phyloP scores from a whole-genome alignment of 2,113 vertebrate genomes.

The Rhinolophus sinicus region DNA sequence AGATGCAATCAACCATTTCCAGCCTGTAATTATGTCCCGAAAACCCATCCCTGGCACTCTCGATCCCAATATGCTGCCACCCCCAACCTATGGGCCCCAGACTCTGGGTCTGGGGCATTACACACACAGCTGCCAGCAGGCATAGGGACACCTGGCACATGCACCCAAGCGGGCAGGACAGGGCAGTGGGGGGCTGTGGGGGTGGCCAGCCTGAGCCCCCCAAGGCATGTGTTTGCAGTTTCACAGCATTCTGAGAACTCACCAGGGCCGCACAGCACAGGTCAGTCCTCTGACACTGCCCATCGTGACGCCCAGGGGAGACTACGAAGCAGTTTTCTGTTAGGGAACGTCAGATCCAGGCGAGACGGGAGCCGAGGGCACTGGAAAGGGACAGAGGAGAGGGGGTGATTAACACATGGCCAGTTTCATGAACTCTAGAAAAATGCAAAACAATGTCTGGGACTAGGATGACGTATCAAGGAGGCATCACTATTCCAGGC shows the following conservation, averaged over 20 bases:
- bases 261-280: not conserved
- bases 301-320: fast-evolving
- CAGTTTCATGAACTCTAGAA: not conserved
- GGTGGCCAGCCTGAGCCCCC: not conserved
- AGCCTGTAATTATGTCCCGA: fast-evolving
- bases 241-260: not conserved
- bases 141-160: fast-evolving
- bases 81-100: fast-evolving
- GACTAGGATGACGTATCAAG: fast-evolving
- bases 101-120: not conserved
- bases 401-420: not conserved
- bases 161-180: not conserved
- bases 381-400: slow-evolving; percentile 24
- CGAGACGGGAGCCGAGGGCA: not conserved
- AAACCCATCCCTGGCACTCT: not conserved
- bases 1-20: fast-evolving
- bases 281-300: not conserved
- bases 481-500: no score
- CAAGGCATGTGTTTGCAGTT: fast-evolving
- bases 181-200: fast-evolving
- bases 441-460: not conserved
- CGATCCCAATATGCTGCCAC: fast-evolving
- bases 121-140: no score
- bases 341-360: not conserved
- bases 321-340: fast-evolving